phyloP scores from a whole-genome alignment of 2,113 vertebrate genomes.

The Pithys albifrons region DNA sequence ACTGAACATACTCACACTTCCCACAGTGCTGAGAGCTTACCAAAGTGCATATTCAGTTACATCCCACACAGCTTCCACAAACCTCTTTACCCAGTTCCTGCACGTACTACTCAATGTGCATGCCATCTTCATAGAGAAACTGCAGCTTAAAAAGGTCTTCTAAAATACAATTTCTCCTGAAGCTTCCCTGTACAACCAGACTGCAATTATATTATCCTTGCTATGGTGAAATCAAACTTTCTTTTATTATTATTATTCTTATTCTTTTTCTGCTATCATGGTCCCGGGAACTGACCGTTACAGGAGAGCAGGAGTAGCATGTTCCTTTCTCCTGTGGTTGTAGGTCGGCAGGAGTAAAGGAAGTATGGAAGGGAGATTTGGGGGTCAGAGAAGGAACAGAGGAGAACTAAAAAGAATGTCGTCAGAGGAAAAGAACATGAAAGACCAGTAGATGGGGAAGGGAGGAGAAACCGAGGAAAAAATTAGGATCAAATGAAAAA shows the following conservation, averaged over 20 bases:
- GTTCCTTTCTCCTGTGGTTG: background rate
- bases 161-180: background rate
- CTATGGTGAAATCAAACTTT: background rate
- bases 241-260: no score
- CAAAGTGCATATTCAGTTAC: background rate
- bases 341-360: background rate
- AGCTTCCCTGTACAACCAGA: background rate
- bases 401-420: background rate
- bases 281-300: background rate
- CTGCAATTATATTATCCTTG: background rate
- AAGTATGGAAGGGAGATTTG: background rate
- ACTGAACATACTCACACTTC: background rate
- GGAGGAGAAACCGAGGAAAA: background rate
- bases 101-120: background rate
- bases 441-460: background rate
- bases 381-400: background rate
- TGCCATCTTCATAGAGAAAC: background rate
- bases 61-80: background rate
- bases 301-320: background rate
- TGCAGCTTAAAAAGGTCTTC: background rate
- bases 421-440: background rate
- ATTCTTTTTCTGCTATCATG: background rate
- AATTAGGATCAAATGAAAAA: background rate
- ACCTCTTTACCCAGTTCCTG: background rate
- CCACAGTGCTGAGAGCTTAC: conserved; percentile 20